These are phyloP conservation scores for Stenotaenia linearis DNA, from an alignment of 2,888 invertebrate species.

Conservation along the genomic window DNA sequence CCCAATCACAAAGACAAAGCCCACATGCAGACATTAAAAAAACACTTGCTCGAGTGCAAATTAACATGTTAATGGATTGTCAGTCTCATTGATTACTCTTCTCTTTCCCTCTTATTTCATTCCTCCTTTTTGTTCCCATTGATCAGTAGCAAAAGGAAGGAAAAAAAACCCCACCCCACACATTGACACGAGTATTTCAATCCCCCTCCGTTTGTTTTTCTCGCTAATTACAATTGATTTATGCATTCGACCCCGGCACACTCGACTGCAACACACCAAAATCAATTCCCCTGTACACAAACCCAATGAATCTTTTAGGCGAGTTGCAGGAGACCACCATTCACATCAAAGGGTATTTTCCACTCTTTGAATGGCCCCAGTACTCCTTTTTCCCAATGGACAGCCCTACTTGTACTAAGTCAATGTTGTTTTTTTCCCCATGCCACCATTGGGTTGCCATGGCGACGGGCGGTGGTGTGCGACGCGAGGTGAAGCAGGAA, in stretches of 20 bases:
- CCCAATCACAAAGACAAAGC: neutral
- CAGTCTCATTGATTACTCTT: constrained; percentile 7
- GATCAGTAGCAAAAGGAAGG: neutral
- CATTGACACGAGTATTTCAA: neutral
- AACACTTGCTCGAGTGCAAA: constrained; percentile 14
- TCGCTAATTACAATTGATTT: constrained; percentile 15
- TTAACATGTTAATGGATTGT: constrained; percentile 15
- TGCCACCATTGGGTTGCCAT: neutral
- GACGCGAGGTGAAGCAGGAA: neutral
- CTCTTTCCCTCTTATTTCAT: neutral
- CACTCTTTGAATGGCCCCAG: neutral
- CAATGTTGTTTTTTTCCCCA: neutral
- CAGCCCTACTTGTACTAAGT: neutral
- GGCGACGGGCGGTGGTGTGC: neutral
- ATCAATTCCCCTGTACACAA: neutral
- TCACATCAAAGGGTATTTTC: neutral
- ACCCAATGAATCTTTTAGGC: neutral
- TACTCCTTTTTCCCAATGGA: neutral
- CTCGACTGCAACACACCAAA: neutral
- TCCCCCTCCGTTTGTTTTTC: constrained; percentile 3
- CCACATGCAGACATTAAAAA: constrained; percentile 1
- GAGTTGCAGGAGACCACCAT: neutral
- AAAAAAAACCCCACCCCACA: neutral
- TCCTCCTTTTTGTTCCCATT: neutral
- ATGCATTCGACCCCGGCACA: neutral